These are phyloP conservation scores for Rhynchomys soricoides DNA, from an alignment of 2,113 vertebrate genomes.

Conservation along the genomic window DNA sequence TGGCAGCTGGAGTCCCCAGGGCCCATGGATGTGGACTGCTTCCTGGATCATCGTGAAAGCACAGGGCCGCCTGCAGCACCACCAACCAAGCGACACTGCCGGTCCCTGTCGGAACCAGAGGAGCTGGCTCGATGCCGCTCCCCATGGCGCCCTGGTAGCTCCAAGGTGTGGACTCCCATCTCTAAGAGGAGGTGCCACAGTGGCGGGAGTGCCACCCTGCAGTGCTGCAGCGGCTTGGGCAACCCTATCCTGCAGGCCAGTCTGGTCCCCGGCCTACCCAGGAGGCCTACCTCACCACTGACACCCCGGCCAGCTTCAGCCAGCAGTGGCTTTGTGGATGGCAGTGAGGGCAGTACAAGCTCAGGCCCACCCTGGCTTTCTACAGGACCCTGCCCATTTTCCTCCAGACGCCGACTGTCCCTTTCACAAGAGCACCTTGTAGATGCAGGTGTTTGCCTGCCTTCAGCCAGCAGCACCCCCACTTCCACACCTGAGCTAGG, in stretches of 20 bases:
- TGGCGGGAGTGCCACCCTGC: conserved; percentile 83
- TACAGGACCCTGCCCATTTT: conserved; percentile 77
- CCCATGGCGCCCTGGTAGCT: conserved; percentile 86
- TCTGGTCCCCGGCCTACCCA: conserved; percentile 83
- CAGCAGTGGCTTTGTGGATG: conserved; percentile 85
- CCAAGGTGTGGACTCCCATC: conserved; percentile 88
- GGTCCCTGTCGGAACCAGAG: conserved; percentile 88
- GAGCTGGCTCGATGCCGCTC: conserved; percentile 86
- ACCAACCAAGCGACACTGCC: conserved; percentile 87
- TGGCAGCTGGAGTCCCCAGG: conserved; percentile 81
- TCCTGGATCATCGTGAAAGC: conserved; percentile 82
- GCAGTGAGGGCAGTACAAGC: conserved; percentile 83
- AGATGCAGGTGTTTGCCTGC: conserved; percentile 74
- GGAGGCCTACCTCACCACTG: conserved; percentile 79
- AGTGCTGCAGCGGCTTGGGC: conserved; percentile 83
- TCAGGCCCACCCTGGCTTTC: conserved; percentile 80
- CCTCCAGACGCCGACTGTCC: conserved; percentile 85
- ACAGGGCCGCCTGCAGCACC: conserved; percentile 84
- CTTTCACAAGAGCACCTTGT: conserved; percentile 89
- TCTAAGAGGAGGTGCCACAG: conserved; percentile 89
- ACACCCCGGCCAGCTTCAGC: conserved; percentile 85
- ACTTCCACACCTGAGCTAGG: conserved; percentile 86
- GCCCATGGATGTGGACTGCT: conserved; percentile 80
- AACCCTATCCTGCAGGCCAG: conserved; percentile 81
- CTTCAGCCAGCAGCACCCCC: conserved; percentile 87